Evolutionary conservation across 2,113 vertebrate species (phyloP).

Genomic region (Aegotheles bennettii): DNA sequence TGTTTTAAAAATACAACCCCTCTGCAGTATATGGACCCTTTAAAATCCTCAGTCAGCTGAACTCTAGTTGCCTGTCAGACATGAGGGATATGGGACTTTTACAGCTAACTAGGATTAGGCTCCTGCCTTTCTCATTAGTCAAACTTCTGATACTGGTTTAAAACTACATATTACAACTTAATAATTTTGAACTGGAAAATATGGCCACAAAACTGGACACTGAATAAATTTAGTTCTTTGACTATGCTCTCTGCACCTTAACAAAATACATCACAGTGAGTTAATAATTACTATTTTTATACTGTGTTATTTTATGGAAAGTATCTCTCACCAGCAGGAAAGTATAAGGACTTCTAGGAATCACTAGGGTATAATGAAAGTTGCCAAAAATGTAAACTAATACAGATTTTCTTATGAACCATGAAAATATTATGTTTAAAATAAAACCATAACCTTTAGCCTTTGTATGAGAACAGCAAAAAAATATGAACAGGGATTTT

Average conservation of each 20-base stretch:
- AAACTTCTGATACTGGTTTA: neutral
- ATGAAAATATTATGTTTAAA: slow-evolving; percentile 74
- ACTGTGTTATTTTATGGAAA: slow-evolving; percentile 69
- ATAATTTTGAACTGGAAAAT: neutral
- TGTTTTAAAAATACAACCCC: neutral
- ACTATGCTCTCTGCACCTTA: slow-evolving; percentile 5
- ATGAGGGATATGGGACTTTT: neutral
- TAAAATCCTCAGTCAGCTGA: neutral
- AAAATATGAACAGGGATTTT: slow-evolving; percentile 40
- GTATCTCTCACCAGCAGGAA: slow-evolving; percentile 69
- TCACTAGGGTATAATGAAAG: slow-evolving; percentile 69
- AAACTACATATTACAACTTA: neutral
- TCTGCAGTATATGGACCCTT: neutral
- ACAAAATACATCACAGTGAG: slow-evolving; percentile 59
- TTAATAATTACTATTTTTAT: slow-evolving; percentile 72
- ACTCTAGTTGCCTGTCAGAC: neutral
- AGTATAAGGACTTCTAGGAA: slow-evolving; percentile 69
- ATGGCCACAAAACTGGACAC: neutral
- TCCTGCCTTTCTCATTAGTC: neutral
- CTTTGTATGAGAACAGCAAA: slow-evolving; percentile 60
- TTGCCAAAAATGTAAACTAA: slow-evolving; percentile 79
- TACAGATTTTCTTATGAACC: slow-evolving; percentile 76
- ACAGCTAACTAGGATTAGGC: neutral
- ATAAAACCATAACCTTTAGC: slow-evolving; percentile 67
- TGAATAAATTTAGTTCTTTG: neutral